These are phyloP conservation scores for Coranthus polyacanthus DNA, from an alignment of 2,797 vertebrate species.

Conservation along the genomic window DNA sequence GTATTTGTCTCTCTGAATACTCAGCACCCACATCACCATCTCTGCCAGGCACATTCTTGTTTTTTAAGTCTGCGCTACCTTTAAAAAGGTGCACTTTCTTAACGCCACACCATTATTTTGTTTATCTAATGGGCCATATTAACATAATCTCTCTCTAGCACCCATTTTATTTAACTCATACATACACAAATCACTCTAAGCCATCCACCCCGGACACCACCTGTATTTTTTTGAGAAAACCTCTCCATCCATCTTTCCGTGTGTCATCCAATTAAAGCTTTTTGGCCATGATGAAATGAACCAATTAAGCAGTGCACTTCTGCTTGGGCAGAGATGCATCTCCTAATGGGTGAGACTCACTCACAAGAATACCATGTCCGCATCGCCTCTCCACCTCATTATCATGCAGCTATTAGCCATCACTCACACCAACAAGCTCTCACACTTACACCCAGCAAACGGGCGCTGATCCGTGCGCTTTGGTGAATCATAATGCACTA, in stretches of 20 bases:
- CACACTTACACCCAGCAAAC: slow-evolving; percentile 50
- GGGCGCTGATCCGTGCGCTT: slow-evolving; percentile 58
- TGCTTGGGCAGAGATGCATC: slow-evolving; percentile 71
- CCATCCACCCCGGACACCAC: slow-evolving; percentile 11
- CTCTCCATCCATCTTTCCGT: slow-evolving; percentile 64
- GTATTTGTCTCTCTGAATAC: slow-evolving; percentile 20
- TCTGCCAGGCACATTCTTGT: slow-evolving; percentile 12
- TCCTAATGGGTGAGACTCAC: slow-evolving; percentile 65
- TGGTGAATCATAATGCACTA: slow-evolving; percentile 63
- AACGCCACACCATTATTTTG: slow-evolving; percentile 1
- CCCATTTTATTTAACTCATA: slow-evolving; percentile 12
- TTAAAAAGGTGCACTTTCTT: no score
- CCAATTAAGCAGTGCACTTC: slow-evolving; percentile 75
- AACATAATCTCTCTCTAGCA: slow-evolving; percentile 41
- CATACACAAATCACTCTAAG: slow-evolving; percentile 23
- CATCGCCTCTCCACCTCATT: slow-evolving; percentile 71
- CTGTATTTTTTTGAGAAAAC: slow-evolving; percentile 37
- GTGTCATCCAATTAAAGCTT: slow-evolving; percentile 75
- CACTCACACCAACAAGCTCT: slow-evolving; percentile 61
- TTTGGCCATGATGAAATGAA: slow-evolving; percentile 76
- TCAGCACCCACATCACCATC: slow-evolving; percentile 36
- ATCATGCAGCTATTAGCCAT: slow-evolving; percentile 70
- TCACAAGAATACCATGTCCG: slow-evolving; percentile 59
- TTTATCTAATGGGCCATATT: slow-evolving; percentile 52
- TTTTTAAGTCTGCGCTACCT: background rate